phyloP scores from a whole-genome alignment of 2,797 vertebrate genomes.

The Australoheros facetus region DNA sequence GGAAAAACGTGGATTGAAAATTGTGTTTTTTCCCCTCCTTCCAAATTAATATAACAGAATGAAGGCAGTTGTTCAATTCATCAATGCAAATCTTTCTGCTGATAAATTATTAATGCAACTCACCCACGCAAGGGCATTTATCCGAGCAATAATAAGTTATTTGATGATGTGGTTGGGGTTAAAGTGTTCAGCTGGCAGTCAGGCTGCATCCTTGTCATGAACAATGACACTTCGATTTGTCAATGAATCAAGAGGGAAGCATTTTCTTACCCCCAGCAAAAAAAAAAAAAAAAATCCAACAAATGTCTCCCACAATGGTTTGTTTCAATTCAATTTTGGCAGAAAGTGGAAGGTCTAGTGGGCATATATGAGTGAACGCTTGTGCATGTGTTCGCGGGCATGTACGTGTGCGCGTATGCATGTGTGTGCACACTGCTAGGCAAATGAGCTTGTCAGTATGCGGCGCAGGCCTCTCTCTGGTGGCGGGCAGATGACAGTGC shows the following conservation, averaged over 20 bases:
- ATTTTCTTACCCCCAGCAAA: slow-evolving; percentile 37
- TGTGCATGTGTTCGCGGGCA: background rate
- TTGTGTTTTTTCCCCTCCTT: background rate
- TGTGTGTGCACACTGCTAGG: slow-evolving; percentile 40
- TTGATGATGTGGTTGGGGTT: slow-evolving; percentile 52
- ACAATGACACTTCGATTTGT: slow-evolving; percentile 62
- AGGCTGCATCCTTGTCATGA: slow-evolving; percentile 35
- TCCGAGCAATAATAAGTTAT: slow-evolving; percentile 49
- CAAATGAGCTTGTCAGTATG: slow-evolving; percentile 77
- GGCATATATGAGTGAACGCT: slow-evolving; percentile 29
- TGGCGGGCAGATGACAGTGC: slow-evolving; percentile 77
- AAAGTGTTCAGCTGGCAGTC: slow-evolving; percentile 45
- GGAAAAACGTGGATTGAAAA: background rate
- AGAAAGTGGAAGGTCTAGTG: slow-evolving; percentile 52
- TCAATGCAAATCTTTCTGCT: slow-evolving; percentile 38
- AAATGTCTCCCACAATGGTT: slow-evolving; percentile 52
- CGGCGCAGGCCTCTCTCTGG: slow-evolving; percentile 71
- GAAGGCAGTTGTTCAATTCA: slow-evolving; percentile 30
- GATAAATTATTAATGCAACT: slow-evolving; percentile 51
- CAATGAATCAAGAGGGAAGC: slow-evolving; percentile 55
- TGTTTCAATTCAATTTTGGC: slow-evolving; percentile 60
- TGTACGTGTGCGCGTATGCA: background rate
- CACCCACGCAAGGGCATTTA: slow-evolving; percentile 40
- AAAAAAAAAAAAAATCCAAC: slow-evolving; percentile 31
- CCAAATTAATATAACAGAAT: slow-evolving; percentile 23